Conservation (phyloP, 2,113 vertebrate genomes). For the Pogona vitticeps region DNA sequence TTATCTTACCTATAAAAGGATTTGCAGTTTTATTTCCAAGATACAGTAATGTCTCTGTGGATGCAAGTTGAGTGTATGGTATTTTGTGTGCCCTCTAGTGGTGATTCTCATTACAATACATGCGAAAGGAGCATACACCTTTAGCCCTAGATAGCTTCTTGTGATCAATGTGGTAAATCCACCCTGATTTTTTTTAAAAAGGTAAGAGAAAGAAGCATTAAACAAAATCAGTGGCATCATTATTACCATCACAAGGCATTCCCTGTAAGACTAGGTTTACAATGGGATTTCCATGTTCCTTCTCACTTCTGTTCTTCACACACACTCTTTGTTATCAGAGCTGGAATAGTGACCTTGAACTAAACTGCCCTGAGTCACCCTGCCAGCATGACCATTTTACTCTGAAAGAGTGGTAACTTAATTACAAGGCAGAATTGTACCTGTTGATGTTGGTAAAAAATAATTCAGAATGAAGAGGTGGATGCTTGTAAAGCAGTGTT, state of each 20-base stretch:
- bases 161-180: neutral
- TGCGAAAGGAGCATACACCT: neutral
- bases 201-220: neutral
- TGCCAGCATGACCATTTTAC: no score
- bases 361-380: no score
- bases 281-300: neutral
- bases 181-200: no score
- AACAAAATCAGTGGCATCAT: neutral
- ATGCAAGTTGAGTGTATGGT: accelerated
- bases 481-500: neutral
- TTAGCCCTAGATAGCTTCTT: neutral
- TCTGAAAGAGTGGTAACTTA: no score
- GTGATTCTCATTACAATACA: neutral
- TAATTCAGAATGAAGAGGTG: neutral
- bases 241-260: neutral
- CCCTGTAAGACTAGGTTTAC: neutral
- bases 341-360: no score
- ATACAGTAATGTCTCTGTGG: neutral
- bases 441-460: neutral
- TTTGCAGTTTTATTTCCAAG: conserved; percentile 56
- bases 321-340: neutral
- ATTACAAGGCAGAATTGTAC: no score
- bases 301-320: neutral
- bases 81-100: neutral
- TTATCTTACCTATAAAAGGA: conserved; percentile 13